A percentile compares a stretch with the other conserved stretches of the same genome.
Conservation (phyloP, 2,888 invertebrate species). For the Cheilosia urbana region DNA sequence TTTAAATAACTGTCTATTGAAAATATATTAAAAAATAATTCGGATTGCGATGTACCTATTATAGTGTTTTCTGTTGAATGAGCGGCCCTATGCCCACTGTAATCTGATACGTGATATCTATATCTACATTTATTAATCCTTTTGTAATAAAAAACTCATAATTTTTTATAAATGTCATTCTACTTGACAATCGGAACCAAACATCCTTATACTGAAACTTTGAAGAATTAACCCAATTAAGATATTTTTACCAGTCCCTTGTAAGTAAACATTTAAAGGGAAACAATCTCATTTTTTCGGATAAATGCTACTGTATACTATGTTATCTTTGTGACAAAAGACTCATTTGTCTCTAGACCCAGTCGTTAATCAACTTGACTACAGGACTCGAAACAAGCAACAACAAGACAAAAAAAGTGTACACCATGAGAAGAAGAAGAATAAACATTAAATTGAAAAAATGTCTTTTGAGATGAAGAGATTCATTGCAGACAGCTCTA, state of each 20-base stretch:
- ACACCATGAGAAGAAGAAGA: no score
- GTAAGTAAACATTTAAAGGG: background rate
- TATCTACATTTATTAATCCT: no score
- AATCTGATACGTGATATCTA: no score
- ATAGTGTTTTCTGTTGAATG: no score
- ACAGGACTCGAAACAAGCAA: background rate
- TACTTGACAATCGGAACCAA: no score
- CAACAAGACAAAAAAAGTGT: background rate
- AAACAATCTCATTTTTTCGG: background rate
- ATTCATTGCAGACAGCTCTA: conserved; percentile 5
- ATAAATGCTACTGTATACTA: background rate
- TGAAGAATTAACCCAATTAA: conserved; percentile 3
- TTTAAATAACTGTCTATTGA: no score
- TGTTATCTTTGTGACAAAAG: background rate
- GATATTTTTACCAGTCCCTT: background rate
- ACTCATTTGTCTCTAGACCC: conserved; percentile 6
- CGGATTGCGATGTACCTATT: no score
- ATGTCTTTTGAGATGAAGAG: conserved; percentile 14
- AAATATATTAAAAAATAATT: no score
- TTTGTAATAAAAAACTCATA: no score
- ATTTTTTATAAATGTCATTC: no score
- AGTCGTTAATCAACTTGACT: conserved; percentile 35
- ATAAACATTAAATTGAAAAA: conserved; percentile 10
- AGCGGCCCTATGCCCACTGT: no score
- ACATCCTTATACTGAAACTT: background rate